These are phyloP conservation scores for Leguminivora glycinivorella DNA, from an alignment of 1,140 invertebrate genomes.

Conservation along the genomic window DNA sequence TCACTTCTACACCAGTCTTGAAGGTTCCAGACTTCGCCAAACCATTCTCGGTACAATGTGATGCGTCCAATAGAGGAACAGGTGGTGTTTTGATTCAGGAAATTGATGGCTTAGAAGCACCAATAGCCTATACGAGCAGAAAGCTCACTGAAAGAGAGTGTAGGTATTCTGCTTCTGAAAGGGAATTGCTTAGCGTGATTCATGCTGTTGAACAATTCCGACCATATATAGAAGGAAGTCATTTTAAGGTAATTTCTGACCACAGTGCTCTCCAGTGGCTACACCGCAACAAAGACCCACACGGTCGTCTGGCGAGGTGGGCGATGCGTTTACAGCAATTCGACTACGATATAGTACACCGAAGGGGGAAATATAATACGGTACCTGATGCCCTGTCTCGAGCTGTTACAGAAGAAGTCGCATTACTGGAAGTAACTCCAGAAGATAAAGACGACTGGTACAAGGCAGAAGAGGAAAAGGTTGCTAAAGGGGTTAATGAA, in stretches of 20 bases:
- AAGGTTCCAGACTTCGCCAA: not conserved
- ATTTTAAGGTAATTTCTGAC: too few relatives aligned
- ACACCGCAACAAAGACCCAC: slow-evolving; percentile 61
- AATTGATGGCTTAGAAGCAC: not conserved
- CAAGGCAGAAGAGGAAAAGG: not conserved
- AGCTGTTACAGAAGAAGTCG: slow-evolving; percentile 30
- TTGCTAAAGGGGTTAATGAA: not conserved
- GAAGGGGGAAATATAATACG: slow-evolving; percentile 50
- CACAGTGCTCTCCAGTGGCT: slow-evolving; percentile 67
- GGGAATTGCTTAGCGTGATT: not conserved
- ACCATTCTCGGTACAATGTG: slow-evolving; percentile 26
- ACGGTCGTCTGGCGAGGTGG: slow-evolving; percentile 71
- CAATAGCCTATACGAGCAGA: not conserved
- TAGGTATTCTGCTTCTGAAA: not conserved
- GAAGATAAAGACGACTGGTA: slow-evolving; percentile 44
- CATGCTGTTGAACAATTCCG: not conserved
- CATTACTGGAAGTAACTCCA: slow-evolving; percentile 31
- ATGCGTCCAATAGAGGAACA: too few relatives aligned
- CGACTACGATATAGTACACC: slow-evolving; percentile 56
- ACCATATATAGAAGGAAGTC: not conserved
- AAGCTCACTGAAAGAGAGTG: too few relatives aligned
- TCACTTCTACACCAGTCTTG: slow-evolving; percentile 14
- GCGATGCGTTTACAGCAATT: slow-evolving; percentile 51
- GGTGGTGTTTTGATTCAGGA: not conserved
- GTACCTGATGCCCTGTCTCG: slow-evolving; percentile 58